Evolutionary conservation across 2,888 invertebrate species (phyloP).

Genomic region (Eupelmus urozonus): DNA sequence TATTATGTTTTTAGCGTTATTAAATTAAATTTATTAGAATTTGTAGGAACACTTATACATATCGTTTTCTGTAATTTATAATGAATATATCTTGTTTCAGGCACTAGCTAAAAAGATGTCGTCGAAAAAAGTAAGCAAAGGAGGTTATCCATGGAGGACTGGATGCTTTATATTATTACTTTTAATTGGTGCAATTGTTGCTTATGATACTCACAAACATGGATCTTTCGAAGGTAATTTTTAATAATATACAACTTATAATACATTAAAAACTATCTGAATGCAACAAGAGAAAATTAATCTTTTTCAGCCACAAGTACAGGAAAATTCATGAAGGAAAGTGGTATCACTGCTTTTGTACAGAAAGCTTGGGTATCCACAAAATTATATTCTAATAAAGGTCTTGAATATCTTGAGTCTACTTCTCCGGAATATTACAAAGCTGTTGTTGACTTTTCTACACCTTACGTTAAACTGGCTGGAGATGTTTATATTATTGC

Average conservation of each 20-base stretch:
- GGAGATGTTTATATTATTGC: slow-evolving; percentile 80
- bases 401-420: slow-evolving; percentile 84
- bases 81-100: slow-evolving; percentile 68
- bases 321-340: slow-evolving; percentile 82
- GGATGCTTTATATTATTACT: slow-evolving; percentile 82
- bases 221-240: slow-evolving; percentile 83
- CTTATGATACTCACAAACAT: slow-evolving; percentile 83
- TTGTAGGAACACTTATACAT: no score
- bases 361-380: slow-evolving; percentile 82
- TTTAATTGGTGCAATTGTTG: slow-evolving; percentile 81
- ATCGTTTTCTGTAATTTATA: no score
- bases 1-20: no score
- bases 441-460: slow-evolving; percentile 79
- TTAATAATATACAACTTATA: slow-evolving; percentile 58
- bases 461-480: slow-evolving; percentile 82
- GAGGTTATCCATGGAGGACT: slow-evolving; percentile 82
- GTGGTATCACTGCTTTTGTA: slow-evolving; percentile 82
- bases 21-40: no score
- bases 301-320: slow-evolving; percentile 81
- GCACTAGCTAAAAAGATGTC: slow-evolving; percentile 78
- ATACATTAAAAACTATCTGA: no score
- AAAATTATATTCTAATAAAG: slow-evolving; percentile 81
- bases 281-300: slow-evolving; percentile 12
- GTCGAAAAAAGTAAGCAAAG: slow-evolving; percentile 73
- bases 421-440: slow-evolving; percentile 84